Conservation (phyloP, 2,888 invertebrate genomes). For the Ochropleura leucogaster region DNA sequence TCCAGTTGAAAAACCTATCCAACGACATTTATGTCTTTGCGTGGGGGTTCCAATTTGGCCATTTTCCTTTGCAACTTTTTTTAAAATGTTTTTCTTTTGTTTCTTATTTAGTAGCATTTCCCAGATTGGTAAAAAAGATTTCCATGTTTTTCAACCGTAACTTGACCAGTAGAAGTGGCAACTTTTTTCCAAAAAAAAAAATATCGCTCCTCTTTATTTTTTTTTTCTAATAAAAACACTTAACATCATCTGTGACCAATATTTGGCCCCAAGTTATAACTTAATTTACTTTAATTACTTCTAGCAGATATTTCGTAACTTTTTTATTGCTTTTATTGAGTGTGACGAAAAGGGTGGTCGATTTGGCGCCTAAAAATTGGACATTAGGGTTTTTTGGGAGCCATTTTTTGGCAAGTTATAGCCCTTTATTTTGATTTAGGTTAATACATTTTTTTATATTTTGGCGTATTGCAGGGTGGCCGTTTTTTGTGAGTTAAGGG, state of each 20-base stretch:
- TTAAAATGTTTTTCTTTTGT: too few relatives aligned
- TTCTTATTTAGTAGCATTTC: too few relatives aligned
- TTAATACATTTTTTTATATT: constrained; percentile 68
- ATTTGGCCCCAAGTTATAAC: constrained; percentile 77
- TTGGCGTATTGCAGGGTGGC: constrained; percentile 60
- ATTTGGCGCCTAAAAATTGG: constrained; percentile 82
- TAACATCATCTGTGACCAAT: constrained; percentile 67
- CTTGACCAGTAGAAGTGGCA: constrained; percentile 1
- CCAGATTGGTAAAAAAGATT: background rate
- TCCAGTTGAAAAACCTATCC: too few relatives aligned
- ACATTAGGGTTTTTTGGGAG: constrained; percentile 71
- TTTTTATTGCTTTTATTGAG: constrained; percentile 76
- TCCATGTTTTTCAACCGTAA: background rate
- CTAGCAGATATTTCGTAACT: constrained; percentile 70
- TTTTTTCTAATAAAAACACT: constrained; percentile 24
- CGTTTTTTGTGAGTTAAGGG: constrained; percentile 34
- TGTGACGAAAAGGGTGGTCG: constrained; percentile 84
- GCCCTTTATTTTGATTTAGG: constrained; percentile 74
- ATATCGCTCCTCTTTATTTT: constrained; percentile 28
- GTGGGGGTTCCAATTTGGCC: too few relatives aligned
- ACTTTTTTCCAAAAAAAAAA: constrained; percentile 36
- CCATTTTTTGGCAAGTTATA: constrained; percentile 72
- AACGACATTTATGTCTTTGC: too few relatives aligned
- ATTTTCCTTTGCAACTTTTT: too few relatives aligned
- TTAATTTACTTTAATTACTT: constrained; percentile 81